These are phyloP conservation scores for Chamaetylas fuelleborni DNA, from an alignment of 2,113 vertebrate species.

Conservation along the genomic window DNA sequence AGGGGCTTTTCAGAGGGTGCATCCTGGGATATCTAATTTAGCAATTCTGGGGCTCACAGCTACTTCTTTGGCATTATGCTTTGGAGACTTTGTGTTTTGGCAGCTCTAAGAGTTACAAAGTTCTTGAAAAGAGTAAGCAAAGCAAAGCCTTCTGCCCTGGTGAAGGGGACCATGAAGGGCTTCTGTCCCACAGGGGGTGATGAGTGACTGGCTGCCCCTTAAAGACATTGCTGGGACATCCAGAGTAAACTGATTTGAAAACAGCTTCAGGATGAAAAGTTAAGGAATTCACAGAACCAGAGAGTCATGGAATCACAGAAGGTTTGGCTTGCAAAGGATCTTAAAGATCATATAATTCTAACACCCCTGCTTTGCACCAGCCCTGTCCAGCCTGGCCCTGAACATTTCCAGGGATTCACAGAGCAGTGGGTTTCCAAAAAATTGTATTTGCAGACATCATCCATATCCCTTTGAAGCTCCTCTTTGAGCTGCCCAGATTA, in stretches of 20 bases:
- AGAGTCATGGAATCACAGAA: neutral
- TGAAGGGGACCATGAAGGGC: neutral
- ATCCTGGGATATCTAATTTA: neutral
- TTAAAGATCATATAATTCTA: neutral
- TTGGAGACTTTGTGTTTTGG: neutral
- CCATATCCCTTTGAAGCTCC: neutral
- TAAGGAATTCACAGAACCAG: neutral
- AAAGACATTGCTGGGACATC: neutral
- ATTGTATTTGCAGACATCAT: neutral
- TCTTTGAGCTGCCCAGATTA: neutral
- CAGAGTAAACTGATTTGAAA: neutral
- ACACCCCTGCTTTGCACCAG: neutral
- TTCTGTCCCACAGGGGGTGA: neutral
- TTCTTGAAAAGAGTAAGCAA: neutral
- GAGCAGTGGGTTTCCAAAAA: neutral
- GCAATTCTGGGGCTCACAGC: neutral
- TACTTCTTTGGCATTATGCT: neutral
- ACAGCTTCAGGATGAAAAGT: fast-evolving
- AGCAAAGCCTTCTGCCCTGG: neutral
- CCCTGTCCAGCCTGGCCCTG: neutral
- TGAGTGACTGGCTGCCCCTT: neutral
- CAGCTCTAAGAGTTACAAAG: neutral
- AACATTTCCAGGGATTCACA: neutral
- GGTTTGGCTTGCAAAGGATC: neutral
- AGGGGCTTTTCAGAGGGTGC: neutral